A percentile compares a stretch with the other conserved stretches of the same genome.
Conservation (phyloP, 2,113 vertebrate genomes). For the Aegithalos caudatus region DNA sequence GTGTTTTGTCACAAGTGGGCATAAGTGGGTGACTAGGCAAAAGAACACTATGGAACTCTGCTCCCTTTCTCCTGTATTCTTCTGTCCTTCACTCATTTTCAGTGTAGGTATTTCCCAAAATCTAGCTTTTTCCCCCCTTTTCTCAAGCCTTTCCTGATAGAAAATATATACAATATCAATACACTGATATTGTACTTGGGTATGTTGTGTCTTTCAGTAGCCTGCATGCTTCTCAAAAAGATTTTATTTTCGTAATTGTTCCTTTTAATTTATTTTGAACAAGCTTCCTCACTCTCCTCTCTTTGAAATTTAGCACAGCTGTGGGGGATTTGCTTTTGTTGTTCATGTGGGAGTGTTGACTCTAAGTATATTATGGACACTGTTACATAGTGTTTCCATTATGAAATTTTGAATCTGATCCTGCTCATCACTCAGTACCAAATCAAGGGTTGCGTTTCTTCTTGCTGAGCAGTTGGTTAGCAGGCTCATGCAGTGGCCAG, state of each 20-base stretch:
- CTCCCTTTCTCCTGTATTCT: background rate
- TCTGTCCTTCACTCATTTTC: background rate
- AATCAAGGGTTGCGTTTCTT: background rate
- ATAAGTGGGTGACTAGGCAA: background rate
- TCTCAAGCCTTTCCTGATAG: background rate
- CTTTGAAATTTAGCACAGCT: background rate
- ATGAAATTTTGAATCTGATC: conserved; percentile 48
- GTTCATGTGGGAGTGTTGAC: background rate
- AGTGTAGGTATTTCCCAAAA: background rate
- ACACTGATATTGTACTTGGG: background rate
- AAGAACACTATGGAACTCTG: background rate
- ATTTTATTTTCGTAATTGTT: background rate
- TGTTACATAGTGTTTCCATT: conserved; percentile 34
- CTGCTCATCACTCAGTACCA: background rate
- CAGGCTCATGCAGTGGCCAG: background rate
- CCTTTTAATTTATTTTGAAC: background rate
- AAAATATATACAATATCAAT: background rate
- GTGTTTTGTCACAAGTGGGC: background rate
- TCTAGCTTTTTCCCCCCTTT: background rate
- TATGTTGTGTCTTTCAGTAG: background rate
- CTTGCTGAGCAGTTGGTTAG: conserved; percentile 27
- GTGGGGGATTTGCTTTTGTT: background rate
- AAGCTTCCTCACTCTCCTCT: background rate
- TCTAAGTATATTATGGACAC: background rate
- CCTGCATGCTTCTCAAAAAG: background rate